Base-by-base conservation (phyloP, 2,113 vertebrate genomes). In the Calyptomena viridis region DNA sequence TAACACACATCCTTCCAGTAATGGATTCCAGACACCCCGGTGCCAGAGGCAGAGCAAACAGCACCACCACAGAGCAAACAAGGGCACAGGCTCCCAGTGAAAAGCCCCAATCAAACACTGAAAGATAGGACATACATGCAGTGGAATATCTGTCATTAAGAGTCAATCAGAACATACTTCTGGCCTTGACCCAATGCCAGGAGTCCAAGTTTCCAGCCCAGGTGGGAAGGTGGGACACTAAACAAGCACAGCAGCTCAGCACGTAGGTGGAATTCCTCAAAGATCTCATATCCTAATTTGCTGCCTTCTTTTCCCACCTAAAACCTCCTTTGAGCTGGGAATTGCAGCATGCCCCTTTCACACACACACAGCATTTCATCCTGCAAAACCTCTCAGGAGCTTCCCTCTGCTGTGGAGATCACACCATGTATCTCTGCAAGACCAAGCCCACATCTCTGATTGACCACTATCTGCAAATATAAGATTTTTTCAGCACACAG, bases 21-120 rank as follows among this genome's bases (percentile, higher is more conserved):
- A 93, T 35, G 56, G 80, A 94, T 92, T 96, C 91, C 93, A 88
- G 55, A 84, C 59, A 6, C 46, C 12, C 47, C 8, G 55, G 79
- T 94, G 93, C 95, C 95, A 97, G 89, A 77, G 91, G 87, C 80
- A 96, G 89, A 91, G 86, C 92, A 96, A 96, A 97, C 72, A 97
- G 93, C 49, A 92, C 46, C 80, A 64, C 81, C 91, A 92, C 89
- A 96, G 87, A 63, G 73, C 91, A 96, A 95, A 95, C 90, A 95
- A 80, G 47, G 47, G 40, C 73, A 80, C 80, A 60, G 52, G 58
- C 64, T 89, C 46, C 90, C 81, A 42, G 7, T 74, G 84, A 94
- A 97, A 96, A 96, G 82, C 89, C 47, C 89, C 95, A 81, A 66
- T 81, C 95, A 97, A 84, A 81, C 39, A 85, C 64, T 30, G 19